Evolutionary conservation across 2,888 invertebrate genomes (phyloP).

Genomic region (Ganaspis brasiliensis): DNA sequence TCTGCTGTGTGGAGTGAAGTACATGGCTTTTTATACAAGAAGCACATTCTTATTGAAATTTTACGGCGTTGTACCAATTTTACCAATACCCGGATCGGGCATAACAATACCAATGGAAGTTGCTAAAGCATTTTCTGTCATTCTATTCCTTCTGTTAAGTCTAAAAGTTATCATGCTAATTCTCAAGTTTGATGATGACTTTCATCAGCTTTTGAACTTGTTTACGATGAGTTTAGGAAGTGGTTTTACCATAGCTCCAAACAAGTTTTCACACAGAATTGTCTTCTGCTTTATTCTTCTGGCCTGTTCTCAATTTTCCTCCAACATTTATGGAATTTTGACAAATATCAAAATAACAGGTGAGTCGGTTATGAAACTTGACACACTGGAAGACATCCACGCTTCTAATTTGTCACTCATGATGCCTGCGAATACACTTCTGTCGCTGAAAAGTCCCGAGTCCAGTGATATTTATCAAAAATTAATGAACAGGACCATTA

Average conservation of each 20-base stretch:
- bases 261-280: background rate
- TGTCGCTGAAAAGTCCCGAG: background rate
- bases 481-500: background rate
- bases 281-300: background rate
- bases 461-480: background rate
- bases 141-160: background rate
- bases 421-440: background rate
- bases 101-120: background rate
- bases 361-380: background rate
- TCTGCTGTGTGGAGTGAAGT: background rate
- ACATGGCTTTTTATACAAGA: background rate
- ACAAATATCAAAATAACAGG: background rate
- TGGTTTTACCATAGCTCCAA: background rate
- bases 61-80: background rate
- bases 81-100: background rate
- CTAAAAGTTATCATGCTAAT: background rate
- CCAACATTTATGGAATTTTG: background rate
- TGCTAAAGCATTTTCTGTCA: background rate
- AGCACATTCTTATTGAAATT: background rate
- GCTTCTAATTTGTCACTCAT: background rate
- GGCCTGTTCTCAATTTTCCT: background rate
- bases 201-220: background rate
- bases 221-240: background rate
- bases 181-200: background rate
- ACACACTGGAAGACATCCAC: background rate